Base-by-base conservation (phyloP, 2,888 invertebrate genomes). In the Meloe dianella region DNA sequence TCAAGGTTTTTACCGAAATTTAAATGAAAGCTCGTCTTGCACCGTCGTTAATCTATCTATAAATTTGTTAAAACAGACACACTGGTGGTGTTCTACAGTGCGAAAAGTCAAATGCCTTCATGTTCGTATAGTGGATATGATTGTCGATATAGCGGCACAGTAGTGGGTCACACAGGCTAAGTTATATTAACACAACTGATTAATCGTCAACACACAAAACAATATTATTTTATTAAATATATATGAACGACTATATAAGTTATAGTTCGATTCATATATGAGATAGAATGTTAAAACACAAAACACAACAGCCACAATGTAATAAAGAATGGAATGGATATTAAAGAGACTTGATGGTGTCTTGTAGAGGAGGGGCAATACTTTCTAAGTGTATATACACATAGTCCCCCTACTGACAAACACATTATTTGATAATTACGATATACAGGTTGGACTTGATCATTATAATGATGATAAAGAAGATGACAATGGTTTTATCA, bases 131-230 rank as follows among this genome's bases (percentile, higher is more conserved):
- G 60, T 67, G 57, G 61, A 64, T 69, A 62, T 63, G 69, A 69
- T 66, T 66, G 74, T 72, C 72, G 74, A 73, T 54, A 47, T 73
- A 71, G 74, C 67, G 66, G 67, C 68, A 71, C 73, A 66, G 75
- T 75, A 77, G 77, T 79, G 79, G 80, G 80, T 80, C 80, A 80
- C 75, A 78, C 75, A 78, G 75, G 75, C 77, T 77, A 77, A 76
- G 77, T 76, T 77, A 72, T 65, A 72, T 70, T 69, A 73, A 71
- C 67, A 71, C 74, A 76, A 66, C 65, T 64, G 63, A 58, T 41
- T 63, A 67, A 58, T 68, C 65, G 24, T 64, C 57, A 32, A 67
- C 30, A 57, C 51, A 65, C 56, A 30, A 65, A 59, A 63, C 57
- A 61, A 41, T 57, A 57, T 61, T 59, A 17, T 47, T 61, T 57